Evolutionary conservation across 2,888 invertebrate species (phyloP), one percentile per base, ranked within the genome.

Genomic region (Nomada lathburiana): DNA sequence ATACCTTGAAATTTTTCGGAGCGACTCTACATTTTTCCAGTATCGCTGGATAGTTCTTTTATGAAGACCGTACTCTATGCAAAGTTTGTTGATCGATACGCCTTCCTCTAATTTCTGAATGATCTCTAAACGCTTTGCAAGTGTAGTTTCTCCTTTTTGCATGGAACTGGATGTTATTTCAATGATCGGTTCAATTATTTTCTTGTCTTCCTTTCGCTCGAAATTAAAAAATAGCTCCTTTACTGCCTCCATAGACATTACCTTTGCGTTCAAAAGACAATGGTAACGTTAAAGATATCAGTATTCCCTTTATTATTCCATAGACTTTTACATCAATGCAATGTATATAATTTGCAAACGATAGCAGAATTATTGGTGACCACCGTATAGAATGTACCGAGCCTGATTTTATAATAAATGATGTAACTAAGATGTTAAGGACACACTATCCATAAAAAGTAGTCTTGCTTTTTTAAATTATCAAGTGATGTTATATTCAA

Each of bases 21-120:
- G 29, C n/a, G 53, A 63, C n/a, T 26, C 18, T 13, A 53, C 29
- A 20, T 73, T 73, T 20, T 20, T 73, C 2, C 20, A n/a, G 10
- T 73, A 73, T 11, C 64, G 55, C 18, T 73, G 55, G 23, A 72
- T 73, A 1, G 72, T 73, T 13, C 55, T 73, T 11, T 29, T 63
- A 29, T 47, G 42, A 16, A 73, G 29, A 52, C 64, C 64, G n/a
- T 64, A 73, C 7, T 64, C 64, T 0, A 10, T 16, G 16, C 20
- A 53, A 44, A 73, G 55, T 13, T 73, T n/a, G 5, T 20, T 13
- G 20, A 73, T n/a, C 9, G 26, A 44, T 0, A 55, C 20, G 5
- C 64, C 64, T 42, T 64, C n/a, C 23, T 72, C 72, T 44, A 72
- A 23, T 16, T 72, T 55, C 2, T 55, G 53, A 10, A 64, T 4